Conservation (phyloP, 2,113 vertebrate species). For the Hypomesus transpacificus region DNA sequence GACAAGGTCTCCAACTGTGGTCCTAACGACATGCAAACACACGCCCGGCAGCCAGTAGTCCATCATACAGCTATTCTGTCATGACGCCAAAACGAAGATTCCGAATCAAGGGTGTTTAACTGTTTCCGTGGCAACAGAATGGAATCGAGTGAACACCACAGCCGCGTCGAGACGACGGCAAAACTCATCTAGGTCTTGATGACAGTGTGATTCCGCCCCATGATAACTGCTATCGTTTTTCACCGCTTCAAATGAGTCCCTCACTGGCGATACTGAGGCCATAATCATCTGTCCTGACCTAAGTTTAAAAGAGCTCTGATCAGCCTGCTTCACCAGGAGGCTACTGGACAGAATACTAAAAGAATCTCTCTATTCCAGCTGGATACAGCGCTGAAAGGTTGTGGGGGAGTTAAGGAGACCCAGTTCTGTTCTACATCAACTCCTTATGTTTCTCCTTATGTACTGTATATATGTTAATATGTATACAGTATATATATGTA, state of each 20-base stretch:
- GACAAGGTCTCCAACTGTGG: conserved; percentile 53
- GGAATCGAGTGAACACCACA: neutral
- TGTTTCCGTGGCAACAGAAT: neutral
- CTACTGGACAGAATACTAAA: too few species aligned
- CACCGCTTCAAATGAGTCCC: conserved; percentile 4
- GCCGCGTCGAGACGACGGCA: conserved; percentile 14
- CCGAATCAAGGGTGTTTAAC: conserved; percentile 12
- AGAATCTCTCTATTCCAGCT: too few species aligned
- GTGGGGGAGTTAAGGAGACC: too few species aligned
- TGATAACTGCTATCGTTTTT: conserved; percentile 16
- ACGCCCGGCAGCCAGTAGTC: conserved; percentile 21
- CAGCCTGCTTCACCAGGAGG: neutral
- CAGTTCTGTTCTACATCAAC: too few species aligned
- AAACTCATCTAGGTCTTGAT: conserved; percentile 1
- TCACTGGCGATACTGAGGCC: neutral
- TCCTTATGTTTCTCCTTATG: too few species aligned
- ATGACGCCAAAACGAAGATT: conserved; percentile 25
- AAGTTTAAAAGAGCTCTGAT: neutral
- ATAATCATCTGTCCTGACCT: conserved; percentile 3
- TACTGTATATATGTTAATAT: too few species aligned
- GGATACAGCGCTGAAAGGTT: neutral
- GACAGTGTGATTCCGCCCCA: conserved; percentile 27
- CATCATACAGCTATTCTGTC: conserved; percentile 25
- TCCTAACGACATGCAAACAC: conserved; percentile 60
- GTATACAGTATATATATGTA: too few species aligned